These are phyloP conservation scores for Silurus meridionalis DNA, from an alignment of 2,113 vertebrate species.

Conservation along the genomic window DNA sequence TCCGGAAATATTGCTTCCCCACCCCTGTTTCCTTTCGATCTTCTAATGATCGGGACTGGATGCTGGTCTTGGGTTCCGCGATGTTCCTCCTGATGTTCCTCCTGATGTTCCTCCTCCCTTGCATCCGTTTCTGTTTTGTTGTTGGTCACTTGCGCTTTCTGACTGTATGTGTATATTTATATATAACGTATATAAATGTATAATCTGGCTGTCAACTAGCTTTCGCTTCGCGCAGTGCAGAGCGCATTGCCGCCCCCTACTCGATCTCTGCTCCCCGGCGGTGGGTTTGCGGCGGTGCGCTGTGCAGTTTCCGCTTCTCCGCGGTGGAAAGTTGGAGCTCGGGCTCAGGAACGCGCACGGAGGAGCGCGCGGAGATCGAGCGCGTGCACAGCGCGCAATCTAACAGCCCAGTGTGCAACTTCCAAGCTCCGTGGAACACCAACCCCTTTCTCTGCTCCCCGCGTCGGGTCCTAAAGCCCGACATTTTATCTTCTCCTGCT, in stretches of 20 bases:
- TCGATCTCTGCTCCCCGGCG: background rate
- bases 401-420: slow-evolving; percentile 47
- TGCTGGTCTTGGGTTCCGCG: background rate
- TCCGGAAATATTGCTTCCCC: background rate
- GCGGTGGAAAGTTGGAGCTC: background rate
- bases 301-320: background rate
- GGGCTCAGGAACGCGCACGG: background rate
- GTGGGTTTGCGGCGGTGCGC: background rate
- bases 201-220: background rate
- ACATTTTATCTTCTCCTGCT: background rate
- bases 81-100: background rate
- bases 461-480: slow-evolving; percentile 51
- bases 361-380: background rate
- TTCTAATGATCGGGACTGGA: background rate
- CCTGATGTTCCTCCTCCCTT: background rate
- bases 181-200: no score
- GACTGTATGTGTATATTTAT: background rate
- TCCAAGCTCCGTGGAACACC: slow-evolving; percentile 48
- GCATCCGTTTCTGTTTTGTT: background rate
- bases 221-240: background rate
- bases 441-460: background rate
- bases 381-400: slow-evolving; percentile 4
- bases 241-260: background rate
- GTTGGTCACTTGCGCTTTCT: background rate
- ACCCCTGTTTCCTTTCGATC: background rate